A percentile compares a stretch with the other conserved stretches of the same genome.
These are phyloP conservation scores for Cricetomys ansorgei DNA, from an alignment of 2,113 vertebrate species.

Conservation along the genomic window DNA sequence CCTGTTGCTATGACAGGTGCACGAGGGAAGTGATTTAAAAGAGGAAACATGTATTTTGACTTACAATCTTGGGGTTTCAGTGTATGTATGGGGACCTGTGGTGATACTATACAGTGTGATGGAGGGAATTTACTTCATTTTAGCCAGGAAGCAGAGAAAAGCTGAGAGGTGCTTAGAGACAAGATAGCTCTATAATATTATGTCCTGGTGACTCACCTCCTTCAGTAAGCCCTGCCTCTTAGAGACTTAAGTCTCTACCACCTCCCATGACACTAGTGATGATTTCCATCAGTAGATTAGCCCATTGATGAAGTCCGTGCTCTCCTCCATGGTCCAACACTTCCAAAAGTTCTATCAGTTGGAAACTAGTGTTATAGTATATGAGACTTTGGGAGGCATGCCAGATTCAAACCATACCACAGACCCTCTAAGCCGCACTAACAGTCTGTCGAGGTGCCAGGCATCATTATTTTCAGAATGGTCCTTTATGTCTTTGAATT, in stretches of 20 bases:
- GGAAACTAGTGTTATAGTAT: neutral
- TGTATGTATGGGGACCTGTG: neutral
- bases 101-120: neutral
- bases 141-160: neutral
- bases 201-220: neutral
- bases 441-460: neutral
- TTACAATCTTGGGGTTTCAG: neutral
- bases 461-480: neutral
- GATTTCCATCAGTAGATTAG: neutral
- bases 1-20: neutral
- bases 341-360: neutral
- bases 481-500: neutral
- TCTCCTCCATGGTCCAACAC: neutral
- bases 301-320: neutral
- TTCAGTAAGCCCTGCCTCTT: neutral
- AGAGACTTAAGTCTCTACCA: neutral
- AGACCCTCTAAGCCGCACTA: neutral
- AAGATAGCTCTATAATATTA: neutral
- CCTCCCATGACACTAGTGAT: neutral
- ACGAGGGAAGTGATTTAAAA: neutral
- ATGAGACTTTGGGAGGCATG: neutral
- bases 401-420: neutral
- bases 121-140: neutral
- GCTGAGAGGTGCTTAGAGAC: neutral
- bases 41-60: neutral